These are phyloP conservation scores for Tachysurus vachellii DNA, from an alignment of 2,113 vertebrate species.

Conservation along the genomic window DNA sequence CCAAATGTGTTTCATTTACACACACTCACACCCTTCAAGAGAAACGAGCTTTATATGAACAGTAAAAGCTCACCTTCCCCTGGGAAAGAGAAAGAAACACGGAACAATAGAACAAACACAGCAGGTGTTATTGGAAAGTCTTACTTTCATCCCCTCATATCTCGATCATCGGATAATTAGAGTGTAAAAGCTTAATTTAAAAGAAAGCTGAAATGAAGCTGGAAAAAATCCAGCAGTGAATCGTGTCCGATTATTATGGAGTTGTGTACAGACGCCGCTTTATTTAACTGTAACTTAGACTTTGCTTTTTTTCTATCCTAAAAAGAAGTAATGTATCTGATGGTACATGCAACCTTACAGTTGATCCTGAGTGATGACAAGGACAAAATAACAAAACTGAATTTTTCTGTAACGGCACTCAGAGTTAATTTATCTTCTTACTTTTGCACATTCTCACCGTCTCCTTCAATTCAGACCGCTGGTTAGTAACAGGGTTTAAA, in stretches of 20 bases:
- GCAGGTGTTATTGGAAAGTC: slow-evolving; percentile 6
- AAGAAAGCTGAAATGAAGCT: background rate
- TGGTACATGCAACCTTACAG: background rate
- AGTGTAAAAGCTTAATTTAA: background rate
- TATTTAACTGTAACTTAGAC: background rate
- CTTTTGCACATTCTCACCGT: background rate
- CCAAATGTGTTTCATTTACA: slow-evolving; percentile 46
- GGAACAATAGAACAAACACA: background rate
- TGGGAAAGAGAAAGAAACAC: background rate
- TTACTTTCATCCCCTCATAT: background rate
- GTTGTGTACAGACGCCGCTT: background rate
- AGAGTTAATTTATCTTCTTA: background rate
- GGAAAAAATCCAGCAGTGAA: background rate
- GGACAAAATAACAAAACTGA: background rate
- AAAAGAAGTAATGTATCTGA: background rate
- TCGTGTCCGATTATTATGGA: background rate
- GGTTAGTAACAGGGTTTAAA: background rate
- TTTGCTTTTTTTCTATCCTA: background rate
- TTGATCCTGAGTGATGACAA: background rate
- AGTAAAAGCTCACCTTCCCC: background rate
- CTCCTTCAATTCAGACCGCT: background rate
- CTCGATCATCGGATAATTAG: background rate
- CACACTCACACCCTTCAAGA: slow-evolving; percentile 5
- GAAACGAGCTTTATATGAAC: slow-evolving; percentile 3
- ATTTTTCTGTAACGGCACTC: background rate